Percentiles rank a stretch among this genome's conserved stretches.
These are phyloP conservation scores for Linnaemya tessellans DNA, from an alignment of 2,888 invertebrate genomes.

Conservation along the genomic window DNA sequence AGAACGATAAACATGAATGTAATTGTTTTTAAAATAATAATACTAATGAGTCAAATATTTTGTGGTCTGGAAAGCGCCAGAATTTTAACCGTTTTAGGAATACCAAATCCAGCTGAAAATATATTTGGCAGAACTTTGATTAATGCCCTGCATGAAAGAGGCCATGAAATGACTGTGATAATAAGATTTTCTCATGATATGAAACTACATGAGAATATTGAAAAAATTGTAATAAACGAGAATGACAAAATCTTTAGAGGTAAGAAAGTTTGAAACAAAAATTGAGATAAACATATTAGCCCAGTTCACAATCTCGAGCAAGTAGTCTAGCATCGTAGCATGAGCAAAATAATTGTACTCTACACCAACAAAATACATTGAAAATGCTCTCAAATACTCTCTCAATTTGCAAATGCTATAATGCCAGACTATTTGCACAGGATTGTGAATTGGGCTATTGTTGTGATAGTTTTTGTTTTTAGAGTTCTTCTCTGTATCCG, in stretches of 20 bases:
- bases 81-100: constrained; percentile 73
- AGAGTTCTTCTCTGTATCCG: background rate
- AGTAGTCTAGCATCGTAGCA: too few species aligned
- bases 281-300: too few species aligned
- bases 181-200: constrained; percentile 77
- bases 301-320: too few species aligned
- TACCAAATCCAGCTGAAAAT: constrained; percentile 65
- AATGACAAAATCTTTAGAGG: constrained; percentile 20
- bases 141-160: constrained; percentile 75
- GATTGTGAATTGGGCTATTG: too few species aligned
- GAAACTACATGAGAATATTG: constrained; percentile 75
- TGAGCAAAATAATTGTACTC: too few species aligned
- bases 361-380: too few species aligned
- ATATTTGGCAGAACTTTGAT: constrained; percentile 75
- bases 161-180: constrained; percentile 77
- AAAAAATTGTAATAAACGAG: constrained; percentile 72
- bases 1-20: background rate
- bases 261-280: background rate
- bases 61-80: background rate
- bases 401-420: too few species aligned
- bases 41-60: background rate
- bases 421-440: too few species aligned
- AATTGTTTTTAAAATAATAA: background rate
- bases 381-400: too few species aligned
- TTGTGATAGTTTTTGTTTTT: background rate